phyloP scores from a whole-genome alignment of 2,797 vertebrate genomes.

The Lemur catta region DNA sequence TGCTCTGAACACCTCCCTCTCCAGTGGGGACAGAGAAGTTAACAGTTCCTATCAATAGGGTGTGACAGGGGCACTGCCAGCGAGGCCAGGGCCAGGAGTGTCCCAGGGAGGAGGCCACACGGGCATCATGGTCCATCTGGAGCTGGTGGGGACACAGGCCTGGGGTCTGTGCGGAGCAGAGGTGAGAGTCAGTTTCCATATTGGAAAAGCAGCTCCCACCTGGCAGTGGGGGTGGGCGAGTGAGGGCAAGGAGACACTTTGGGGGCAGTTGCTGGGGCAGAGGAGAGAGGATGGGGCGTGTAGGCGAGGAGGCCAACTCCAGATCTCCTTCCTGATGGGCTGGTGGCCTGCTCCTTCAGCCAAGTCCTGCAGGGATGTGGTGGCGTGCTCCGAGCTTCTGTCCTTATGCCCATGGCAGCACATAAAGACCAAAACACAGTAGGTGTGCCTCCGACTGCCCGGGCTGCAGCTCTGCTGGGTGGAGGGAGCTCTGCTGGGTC shows the following conservation, averaged over 20 bases:
- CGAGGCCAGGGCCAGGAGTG: background rate
- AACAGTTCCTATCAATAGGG: background rate
- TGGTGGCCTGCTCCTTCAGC: background rate
- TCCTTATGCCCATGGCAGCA: background rate
- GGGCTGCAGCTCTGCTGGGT: background rate
- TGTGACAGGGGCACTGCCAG: rapidly evolving
- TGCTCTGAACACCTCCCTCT: background rate
- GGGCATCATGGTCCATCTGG: background rate
- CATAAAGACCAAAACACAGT: background rate
- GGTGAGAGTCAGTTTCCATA: background rate
- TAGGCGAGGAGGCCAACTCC: background rate
- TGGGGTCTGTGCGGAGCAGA: background rate
- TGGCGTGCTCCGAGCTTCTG: background rate
- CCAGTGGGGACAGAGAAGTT: background rate
- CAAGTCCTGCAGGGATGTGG: background rate
- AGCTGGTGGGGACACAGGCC: background rate
- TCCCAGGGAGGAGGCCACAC: background rate
- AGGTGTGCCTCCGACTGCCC: rapidly evolving
- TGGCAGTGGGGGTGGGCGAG: background rate
- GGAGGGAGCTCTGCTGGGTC: background rate
- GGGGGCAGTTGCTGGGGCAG: background rate
- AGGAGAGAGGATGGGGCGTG: background rate
- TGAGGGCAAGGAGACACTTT: background rate
- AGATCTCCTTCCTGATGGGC: background rate
- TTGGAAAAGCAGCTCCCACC: background rate